Percentiles rank a stretch among this genome's conserved stretches.
These are phyloP conservation scores for Rhagologus leucostigma DNA, from an alignment of 2,113 vertebrate species.

Conservation along the genomic window DNA sequence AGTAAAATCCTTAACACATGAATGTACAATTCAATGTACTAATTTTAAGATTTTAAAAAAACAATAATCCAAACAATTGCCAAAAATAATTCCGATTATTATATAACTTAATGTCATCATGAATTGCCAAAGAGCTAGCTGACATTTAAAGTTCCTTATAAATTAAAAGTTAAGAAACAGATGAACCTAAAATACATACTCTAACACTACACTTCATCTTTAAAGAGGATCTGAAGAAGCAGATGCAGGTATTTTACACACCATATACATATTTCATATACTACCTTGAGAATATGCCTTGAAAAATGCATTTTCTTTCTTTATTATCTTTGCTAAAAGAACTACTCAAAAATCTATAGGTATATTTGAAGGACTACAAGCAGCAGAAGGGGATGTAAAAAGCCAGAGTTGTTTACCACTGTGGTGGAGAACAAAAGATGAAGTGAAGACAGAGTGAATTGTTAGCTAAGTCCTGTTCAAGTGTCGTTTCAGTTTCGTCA, in stretches of 20 bases:
- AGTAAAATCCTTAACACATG: background rate
- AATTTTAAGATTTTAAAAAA: background rate
- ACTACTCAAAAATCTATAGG: background rate
- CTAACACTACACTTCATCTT: background rate
- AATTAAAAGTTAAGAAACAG: background rate
- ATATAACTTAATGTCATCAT: background rate
- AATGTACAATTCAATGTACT: background rate
- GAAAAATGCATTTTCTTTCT: background rate
- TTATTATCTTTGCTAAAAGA: background rate
- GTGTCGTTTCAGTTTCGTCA: background rate
- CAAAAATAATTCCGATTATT: background rate
- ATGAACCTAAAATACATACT: background rate
- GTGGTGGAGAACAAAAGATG: background rate
- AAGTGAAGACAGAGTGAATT: background rate
- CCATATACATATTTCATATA: background rate
- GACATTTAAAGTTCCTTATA: background rate
- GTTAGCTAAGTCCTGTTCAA: background rate
- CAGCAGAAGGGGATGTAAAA: background rate
- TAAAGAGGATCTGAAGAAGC: background rate
- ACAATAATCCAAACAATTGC: background rate
- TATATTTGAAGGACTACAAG: background rate
- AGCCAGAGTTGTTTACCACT: background rate
- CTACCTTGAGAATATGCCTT: background rate
- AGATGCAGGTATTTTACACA: background rate
- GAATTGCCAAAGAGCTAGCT: background rate